Evolutionary conservation across 2,888 invertebrate genomes (phyloP), one percentile per base, ranked within the genome.

Genomic region (Agelastica alni): DNA sequence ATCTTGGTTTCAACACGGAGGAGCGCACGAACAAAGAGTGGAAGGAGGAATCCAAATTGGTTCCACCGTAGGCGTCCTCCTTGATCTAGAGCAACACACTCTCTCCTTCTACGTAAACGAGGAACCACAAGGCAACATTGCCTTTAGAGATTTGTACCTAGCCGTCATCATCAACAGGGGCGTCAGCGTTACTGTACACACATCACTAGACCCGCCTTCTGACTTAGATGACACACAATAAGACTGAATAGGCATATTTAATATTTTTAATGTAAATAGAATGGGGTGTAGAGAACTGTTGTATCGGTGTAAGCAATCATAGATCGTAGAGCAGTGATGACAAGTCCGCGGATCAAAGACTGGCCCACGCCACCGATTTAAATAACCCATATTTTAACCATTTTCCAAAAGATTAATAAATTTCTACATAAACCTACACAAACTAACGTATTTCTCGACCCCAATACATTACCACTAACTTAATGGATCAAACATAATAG

Each of bases 1-100:
- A 20, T 96, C 96, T 57, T 98, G 98, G 98, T 98, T 97, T 81
- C 91, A 96, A 80, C 96, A 98, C 80, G 91, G 89, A 54, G 96
- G 95, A 55, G 85, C 89, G 57, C 98, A 98, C 80, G 93, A 91
- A 66, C 91, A 93, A 46, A 85, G 98, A 18, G 90, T 89, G 18
- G 91, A 92, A 65, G 95, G 96, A 30, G 96, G 96, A 49, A 89
- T 96, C 43, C 82, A 84, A 59, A 83, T 85, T 20, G 95, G 94
- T 56, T 86, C 89, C 59, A 88, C 89, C 2, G 87, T 98, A 28
- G 97, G 97, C 20, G 89, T 98, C 30, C 84, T 96, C 30, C 82
- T 99, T 22, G 97, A 99, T 80, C 84, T 98, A 62, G 87, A 93
- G 71, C 85, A 88, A 51, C 94, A 95, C 76, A 89, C 89, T 48